Evolutionary conservation across 1,140 invertebrate genomes (phyloP).

Genomic region (Holcopasites calliopsidis): DNA sequence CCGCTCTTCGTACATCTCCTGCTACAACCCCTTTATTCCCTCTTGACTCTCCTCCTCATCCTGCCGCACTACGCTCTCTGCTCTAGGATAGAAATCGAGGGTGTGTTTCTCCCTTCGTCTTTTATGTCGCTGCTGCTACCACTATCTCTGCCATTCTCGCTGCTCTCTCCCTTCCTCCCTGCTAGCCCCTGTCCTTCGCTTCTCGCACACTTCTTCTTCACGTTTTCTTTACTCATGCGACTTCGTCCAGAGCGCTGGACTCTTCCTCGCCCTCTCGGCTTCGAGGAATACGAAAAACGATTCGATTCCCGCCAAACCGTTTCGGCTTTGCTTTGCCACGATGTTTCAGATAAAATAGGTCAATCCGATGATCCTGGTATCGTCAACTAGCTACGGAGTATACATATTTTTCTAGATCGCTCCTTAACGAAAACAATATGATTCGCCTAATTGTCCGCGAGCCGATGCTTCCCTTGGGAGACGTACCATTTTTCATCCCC

Average conservation of each 20-base stretch:
- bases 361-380: background rate
- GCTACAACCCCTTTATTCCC: slow-evolving; percentile 74
- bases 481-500: slow-evolving; percentile 7
- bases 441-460: slow-evolving; percentile 18
- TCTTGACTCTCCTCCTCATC: slow-evolving; percentile 70
- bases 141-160: background rate
- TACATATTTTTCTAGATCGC: background rate
- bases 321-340: too few relatives aligned
- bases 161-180: background rate
- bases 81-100: slow-evolving; percentile 65
- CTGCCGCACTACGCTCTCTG: slow-evolving; percentile 57
- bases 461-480: slow-evolving; percentile 8
- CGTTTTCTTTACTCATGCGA: too few relatives aligned
- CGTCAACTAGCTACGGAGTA: too few relatives aligned
- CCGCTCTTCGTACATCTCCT: slow-evolving; percentile 79
- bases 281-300: too few relatives aligned
- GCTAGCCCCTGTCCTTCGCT: background rate
- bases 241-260: too few relatives aligned
- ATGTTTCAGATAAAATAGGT: too few relatives aligned
- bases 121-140: slow-evolving; percentile 2
- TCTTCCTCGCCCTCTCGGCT: slow-evolving; percentile 32
- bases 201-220: background rate
- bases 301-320: background rate
- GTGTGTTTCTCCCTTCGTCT: slow-evolving; percentile 52
- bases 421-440: background rate